Evolutionary conservation across 2,888 invertebrate species (phyloP), one percentile per base, ranked within the genome.

Genomic region (Alitta virens): DNA sequence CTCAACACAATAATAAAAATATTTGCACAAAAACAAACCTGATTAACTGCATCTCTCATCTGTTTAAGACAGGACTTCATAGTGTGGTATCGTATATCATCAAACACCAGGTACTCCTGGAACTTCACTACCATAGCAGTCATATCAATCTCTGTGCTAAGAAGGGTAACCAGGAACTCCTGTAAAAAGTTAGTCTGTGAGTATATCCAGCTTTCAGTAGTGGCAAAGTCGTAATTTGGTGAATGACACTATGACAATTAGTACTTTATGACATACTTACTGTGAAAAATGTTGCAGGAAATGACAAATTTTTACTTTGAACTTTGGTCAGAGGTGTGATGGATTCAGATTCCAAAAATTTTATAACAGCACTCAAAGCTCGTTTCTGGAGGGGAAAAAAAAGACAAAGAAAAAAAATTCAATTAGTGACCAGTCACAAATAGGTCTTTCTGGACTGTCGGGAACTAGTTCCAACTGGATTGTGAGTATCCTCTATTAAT

Each of bases 81-180:
- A 0, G 88, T 87, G 75, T 88, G 86, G 76, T 88, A 90, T 65
- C 91, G 84, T 21, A 92, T 86, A 78, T 94, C 93, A 68, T 88
- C 86, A 77, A 88, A 90, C 62, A 87, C 85, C 0, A 89, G 84
- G 77, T 89, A 90, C 80, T 91, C 90, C 75, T 90, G 88, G 76
- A 91, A 91, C 70, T 89, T 86, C 14, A 84, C 82, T 65, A 92
- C 86, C 0, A 89, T 83, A 33, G 85, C 82, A 0, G 84, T 78
- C 79, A 33, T 33, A 12, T 33, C 33, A 12, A 33, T 12, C 5
- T 33, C 33, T 7, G 33, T 5, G 12, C 33, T 33, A 12, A 33
- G 5, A 12, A 33, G 33, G 33, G 33, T 12, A 12, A 7, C 7
- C 33, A 33, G 33, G 12, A 33, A 33, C 5, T 33, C 33, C 33